Conservation (phyloP, 2,113 vertebrate species). For the Melanerpes aurifrons region DNA sequence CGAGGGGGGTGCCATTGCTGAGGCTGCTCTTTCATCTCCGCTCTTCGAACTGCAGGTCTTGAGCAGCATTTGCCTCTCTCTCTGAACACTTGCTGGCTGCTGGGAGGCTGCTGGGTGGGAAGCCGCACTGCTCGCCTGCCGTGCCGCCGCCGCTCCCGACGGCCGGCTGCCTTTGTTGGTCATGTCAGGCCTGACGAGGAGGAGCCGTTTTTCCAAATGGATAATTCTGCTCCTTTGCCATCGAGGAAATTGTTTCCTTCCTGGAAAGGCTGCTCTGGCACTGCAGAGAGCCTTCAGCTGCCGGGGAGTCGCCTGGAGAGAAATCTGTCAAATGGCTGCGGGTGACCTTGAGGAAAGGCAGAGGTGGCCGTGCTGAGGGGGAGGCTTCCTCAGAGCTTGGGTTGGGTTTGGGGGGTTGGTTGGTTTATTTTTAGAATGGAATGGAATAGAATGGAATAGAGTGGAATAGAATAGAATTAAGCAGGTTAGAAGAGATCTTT, state of each 20-base stretch:
- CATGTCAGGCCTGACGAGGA: conserved; percentile 27
- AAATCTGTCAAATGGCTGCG: not conserved
- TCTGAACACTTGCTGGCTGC: conserved; percentile 48
- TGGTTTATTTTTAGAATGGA: no score
- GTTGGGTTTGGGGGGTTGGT: no score
- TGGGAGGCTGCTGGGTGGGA: conserved; percentile 38
- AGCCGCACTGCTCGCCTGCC: not conserved
- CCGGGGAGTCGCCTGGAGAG: not conserved
- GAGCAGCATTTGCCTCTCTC: not conserved
- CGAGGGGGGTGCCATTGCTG: conserved; percentile 10
- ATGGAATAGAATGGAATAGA: no score
- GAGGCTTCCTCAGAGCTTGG: not conserved
- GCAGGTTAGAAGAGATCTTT: no score
- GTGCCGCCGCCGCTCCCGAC: not conserved
- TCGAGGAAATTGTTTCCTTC: conserved; percentile 28
- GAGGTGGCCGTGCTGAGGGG: not conserved
- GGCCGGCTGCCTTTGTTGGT: conserved; percentile 43
- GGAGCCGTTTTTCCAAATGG: conserved; percentile 43
- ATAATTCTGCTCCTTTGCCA: conserved; percentile 13
- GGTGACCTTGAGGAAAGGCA: conserved; percentile 27
- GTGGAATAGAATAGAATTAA: no score
- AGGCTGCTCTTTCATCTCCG: not conserved
- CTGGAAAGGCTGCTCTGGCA: conserved; percentile 23
- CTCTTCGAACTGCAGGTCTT: conserved; percentile 8
- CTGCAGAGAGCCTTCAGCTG: not conserved